Evolutionary conservation across 2,888 invertebrate species (phyloP).

Genomic region (Erebia epiphron): DNA sequence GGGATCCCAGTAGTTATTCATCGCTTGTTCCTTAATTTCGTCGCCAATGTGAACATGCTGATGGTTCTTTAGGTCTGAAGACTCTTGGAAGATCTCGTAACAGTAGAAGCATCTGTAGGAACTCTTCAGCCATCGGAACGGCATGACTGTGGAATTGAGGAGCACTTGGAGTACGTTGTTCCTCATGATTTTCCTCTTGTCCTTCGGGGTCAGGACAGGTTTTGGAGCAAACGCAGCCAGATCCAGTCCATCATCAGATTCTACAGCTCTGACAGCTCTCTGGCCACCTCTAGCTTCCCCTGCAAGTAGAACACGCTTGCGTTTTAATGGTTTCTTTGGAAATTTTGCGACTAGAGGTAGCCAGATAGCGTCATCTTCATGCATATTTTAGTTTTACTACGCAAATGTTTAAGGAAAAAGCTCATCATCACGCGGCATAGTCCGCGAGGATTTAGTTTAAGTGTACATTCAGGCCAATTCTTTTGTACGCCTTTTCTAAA

Average conservation of each 20-base stretch:
- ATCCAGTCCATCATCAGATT: conserved; percentile 31
- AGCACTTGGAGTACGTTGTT: conserved; percentile 68
- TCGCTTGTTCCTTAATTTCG: conserved; percentile 61
- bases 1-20: conserved; percentile 75
- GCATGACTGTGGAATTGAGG: conserved; percentile 68
- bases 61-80: conserved; percentile 64
- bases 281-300: conserved; percentile 71
- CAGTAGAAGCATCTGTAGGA: conserved; percentile 77
- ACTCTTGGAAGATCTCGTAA: conserved; percentile 75
- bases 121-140: conserved; percentile 74
- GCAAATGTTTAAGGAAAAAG: no score
- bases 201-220: conserved; percentile 52
- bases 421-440: no score
- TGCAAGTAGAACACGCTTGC: conserved; percentile 68
- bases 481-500: no score
- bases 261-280: conserved; percentile 47
- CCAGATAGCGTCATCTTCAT: conserved; percentile 49
- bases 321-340: conserved; percentile 39
- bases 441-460: no score
- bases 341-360: conserved; percentile 51
- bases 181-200: conserved; percentile 66
- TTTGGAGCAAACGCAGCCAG: conserved; percentile 35
- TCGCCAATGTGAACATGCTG: conserved; percentile 59
- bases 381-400: conserved; percentile 16
- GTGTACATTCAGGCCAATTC: no score